Evolutionary conservation across 2,113 vertebrate species (phyloP).

Genomic region (Phaethornis superciliosus): DNA sequence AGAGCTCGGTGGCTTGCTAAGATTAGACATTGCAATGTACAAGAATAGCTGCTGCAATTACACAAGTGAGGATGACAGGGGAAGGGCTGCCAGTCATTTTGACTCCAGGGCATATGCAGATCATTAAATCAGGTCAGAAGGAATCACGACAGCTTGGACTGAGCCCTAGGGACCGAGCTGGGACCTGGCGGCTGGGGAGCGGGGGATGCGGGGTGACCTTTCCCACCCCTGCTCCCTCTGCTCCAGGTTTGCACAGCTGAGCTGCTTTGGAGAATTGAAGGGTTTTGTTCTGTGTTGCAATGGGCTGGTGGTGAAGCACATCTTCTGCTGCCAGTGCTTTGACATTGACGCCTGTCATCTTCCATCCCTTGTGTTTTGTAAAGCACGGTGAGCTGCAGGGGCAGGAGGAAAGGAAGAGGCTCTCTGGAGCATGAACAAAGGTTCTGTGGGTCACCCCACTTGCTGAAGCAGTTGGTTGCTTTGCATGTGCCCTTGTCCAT

Average conservation of each 20-base stretch:
- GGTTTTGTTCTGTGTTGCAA: rapidly evolving
- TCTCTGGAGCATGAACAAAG: neutral
- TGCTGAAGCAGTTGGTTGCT: neutral
- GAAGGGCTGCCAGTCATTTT: slow-evolving; percentile 40
- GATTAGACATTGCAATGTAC: slow-evolving; percentile 30
- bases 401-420: neutral
- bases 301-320: rapidly evolving
- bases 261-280: neutral
- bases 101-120: slow-evolving; percentile 31
- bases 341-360: neutral
- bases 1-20: slow-evolving; percentile 33
- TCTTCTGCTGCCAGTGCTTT: neutral
- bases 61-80: slow-evolving; percentile 12
- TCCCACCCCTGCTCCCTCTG: neutral
- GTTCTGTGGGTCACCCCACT: neutral
- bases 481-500: neutral
- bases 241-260: neutral
- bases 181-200: neutral
- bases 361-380: neutral
- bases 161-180: neutral
- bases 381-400: neutral
- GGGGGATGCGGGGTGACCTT: neutral
- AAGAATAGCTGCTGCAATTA: slow-evolving; percentile 65
- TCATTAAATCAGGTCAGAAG: neutral
- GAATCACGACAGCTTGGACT: neutral